Percentiles rank a stretch among this genome's conserved stretches.
These are phyloP conservation scores for Ctenopoma multispine DNA, from an alignment of 2,797 vertebrate species.

Conservation along the genomic window DNA sequence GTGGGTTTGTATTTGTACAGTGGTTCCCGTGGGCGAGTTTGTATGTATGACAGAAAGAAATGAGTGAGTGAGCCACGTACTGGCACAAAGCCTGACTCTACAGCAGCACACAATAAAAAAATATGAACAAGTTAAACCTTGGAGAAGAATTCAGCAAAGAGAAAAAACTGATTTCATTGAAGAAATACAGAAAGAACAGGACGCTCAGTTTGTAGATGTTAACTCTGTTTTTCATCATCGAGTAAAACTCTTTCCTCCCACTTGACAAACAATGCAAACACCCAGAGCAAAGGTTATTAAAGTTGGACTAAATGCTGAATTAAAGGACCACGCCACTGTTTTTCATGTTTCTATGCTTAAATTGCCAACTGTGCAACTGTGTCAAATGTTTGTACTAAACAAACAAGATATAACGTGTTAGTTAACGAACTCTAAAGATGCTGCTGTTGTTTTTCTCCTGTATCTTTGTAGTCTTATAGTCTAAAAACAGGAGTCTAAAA, in stretches of 20 bases:
- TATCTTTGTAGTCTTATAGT: too few relatives aligned
- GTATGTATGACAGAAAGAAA: conserved; percentile 22
- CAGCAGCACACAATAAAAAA: conserved; percentile 25
- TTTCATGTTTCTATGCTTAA: too few relatives aligned
- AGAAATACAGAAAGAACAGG: neutral
- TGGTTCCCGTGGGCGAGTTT: conserved; percentile 47
- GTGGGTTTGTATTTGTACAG: conserved; percentile 40
- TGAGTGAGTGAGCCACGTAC: conserved; percentile 41
- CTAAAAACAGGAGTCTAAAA: too few relatives aligned
- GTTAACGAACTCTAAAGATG: too few relatives aligned
- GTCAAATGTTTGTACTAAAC: too few relatives aligned
- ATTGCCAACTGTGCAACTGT: too few relatives aligned
- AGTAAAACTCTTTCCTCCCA: conserved; percentile 35
- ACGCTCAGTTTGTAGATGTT: neutral
- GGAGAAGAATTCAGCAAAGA: conserved; percentile 5
- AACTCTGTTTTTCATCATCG: neutral
- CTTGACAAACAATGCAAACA: conserved; percentile 49
- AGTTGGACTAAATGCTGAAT: neutral
- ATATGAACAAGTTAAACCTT: conserved; percentile 31
- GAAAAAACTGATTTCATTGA: neutral
- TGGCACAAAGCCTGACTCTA: conserved; percentile 21
- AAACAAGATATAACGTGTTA: too few relatives aligned
- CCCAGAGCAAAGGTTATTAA: conserved; percentile 9
- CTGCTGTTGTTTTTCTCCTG: too few relatives aligned
- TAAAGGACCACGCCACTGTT: neutral